A percentile compares a stretch with the other conserved stretches of the same genome.
These are phyloP conservation scores for Hypena proboscidalis DNA, from an alignment of 2,888 invertebrate genomes.

Conservation along the genomic window DNA sequence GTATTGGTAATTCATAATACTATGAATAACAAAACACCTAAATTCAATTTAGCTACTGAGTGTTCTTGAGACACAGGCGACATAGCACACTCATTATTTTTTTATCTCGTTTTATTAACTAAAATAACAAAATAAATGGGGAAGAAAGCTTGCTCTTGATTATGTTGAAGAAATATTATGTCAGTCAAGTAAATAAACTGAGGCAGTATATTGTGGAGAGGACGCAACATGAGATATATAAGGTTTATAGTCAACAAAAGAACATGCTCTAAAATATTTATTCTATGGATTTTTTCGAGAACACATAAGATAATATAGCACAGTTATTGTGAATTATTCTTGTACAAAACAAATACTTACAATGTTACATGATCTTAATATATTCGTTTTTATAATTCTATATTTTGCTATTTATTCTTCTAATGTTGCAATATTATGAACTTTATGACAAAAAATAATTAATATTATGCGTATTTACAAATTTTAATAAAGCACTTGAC, in stretches of 20 bases:
- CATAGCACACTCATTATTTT: constrained; percentile 1
- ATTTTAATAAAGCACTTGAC: constrained; percentile 29
- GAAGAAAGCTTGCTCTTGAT: constrained; percentile 19
- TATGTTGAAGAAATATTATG: constrained; percentile 39
- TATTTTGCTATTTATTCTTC: too few species aligned
- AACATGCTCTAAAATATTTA: constrained; percentile 41
- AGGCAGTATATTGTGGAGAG: constrained; percentile 39
- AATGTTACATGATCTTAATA: too few species aligned
- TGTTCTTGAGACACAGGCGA: too few species aligned
- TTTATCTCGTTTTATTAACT: constrained; percentile 8
- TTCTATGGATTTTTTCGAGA: constrained; percentile 27
- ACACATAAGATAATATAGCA: constrained; percentile 15
- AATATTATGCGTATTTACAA: constrained; percentile 16
- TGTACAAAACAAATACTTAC: too few species aligned
- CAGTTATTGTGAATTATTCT: too few species aligned
- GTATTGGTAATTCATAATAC: too few species aligned
- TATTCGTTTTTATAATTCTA: too few species aligned
- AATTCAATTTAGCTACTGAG: too few species aligned
- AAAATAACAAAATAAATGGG: constrained; percentile 12
- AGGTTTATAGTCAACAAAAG: constrained; percentile 30
- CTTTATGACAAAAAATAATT: constrained; percentile 17
- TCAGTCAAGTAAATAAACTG: constrained; percentile 36
- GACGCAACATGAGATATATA: constrained; percentile 35
- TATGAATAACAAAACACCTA: too few species aligned
- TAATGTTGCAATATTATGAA: not conserved